A percentile compares a stretch with the other conserved stretches of the same genome.
Conservation (phyloP, 1,140 invertebrate genomes). For the Eumaeus atala region DNA sequence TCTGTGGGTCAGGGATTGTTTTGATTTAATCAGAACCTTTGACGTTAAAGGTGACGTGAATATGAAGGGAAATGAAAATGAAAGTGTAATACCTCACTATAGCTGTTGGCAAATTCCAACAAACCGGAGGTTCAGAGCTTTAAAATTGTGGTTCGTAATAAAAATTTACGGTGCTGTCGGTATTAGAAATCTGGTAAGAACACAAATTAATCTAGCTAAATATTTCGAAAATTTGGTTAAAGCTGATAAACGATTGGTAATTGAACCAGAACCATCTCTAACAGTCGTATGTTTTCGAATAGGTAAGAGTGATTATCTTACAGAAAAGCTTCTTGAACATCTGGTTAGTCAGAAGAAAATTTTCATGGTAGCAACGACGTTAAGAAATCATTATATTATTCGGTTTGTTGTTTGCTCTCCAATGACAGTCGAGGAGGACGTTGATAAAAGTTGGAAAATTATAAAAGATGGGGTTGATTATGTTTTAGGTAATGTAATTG, state of each 20-base stretch:
- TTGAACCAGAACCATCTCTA: conserved; percentile 81
- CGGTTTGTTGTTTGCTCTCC: conserved; percentile 89
- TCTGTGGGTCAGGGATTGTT: conserved; percentile 89
- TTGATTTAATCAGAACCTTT: conserved; percentile 88
- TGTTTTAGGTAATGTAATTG: conserved; percentile 20
- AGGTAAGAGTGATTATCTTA: conserved; percentile 86
- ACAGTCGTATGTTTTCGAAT: conserved; percentile 92
- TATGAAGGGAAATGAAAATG: conserved; percentile 78
- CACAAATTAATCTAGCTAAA: conserved; percentile 83
- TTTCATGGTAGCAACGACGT: conserved; percentile 87
- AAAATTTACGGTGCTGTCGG: conserved; percentile 88
- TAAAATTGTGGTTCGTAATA: conserved; percentile 97
- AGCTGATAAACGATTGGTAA: conserved; percentile 85
- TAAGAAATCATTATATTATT: conserved; percentile 81
- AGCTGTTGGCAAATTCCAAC: conserved; percentile 96
- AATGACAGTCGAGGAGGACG: conserved; percentile 80
- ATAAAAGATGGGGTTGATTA: conserved; percentile 76
- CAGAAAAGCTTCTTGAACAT: conserved; percentile 82
- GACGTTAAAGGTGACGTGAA: conserved; percentile 81
- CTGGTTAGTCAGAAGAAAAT: conserved; percentile 87
- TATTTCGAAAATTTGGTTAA: conserved; percentile 83
- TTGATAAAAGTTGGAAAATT: conserved; percentile 88
- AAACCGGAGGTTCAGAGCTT: conserved; percentile 89
- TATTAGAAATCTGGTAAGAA: conserved; percentile 85
- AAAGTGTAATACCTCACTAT: conserved; percentile 87